phyloP scores from a whole-genome alignment of 2,888 invertebrate species.

The Lamellibrachia satsuma region DNA sequence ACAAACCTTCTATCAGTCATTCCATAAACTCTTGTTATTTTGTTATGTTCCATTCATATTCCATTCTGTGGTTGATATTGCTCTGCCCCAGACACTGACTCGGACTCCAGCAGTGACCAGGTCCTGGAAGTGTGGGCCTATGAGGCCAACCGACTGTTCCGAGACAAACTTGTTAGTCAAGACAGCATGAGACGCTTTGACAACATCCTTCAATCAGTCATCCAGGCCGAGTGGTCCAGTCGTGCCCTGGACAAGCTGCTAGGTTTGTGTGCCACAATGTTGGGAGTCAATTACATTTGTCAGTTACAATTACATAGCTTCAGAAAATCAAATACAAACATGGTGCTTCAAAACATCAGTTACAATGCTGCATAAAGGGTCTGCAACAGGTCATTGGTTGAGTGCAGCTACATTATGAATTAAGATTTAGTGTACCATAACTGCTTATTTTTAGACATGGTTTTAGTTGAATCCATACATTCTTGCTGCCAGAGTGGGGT shows the following conservation, averaged over 20 bases:
- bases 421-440: too few relatives aligned
- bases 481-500: too few relatives aligned
- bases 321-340: too few relatives aligned
- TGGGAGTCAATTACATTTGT: neutral
- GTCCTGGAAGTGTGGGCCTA: conserved; percentile 75
- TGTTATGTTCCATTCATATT: neutral
- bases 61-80: neutral
- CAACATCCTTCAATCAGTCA: conserved; percentile 71
- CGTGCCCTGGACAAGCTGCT: conserved; percentile 58
- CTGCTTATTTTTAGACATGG: too few relatives aligned
- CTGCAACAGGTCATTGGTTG: too few relatives aligned
- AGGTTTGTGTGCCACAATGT: conserved; percentile 27
- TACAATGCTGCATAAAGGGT: too few relatives aligned
- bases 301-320: too few relatives aligned
- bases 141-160: conserved; percentile 81
- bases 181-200: conserved; percentile 76
- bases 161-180: conserved; percentile 76
- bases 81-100: neutral
- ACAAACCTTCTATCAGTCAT: too few relatives aligned
- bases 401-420: too few relatives aligned
- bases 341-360: too few relatives aligned
- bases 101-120: conserved; percentile 50
- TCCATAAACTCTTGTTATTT: too few relatives aligned
- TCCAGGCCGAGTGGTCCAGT: conserved; percentile 65
- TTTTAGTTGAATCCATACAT: too few relatives aligned